phyloP scores from a whole-genome alignment of 2,113 vertebrate genomes.

The Buteo buteo region DNA sequence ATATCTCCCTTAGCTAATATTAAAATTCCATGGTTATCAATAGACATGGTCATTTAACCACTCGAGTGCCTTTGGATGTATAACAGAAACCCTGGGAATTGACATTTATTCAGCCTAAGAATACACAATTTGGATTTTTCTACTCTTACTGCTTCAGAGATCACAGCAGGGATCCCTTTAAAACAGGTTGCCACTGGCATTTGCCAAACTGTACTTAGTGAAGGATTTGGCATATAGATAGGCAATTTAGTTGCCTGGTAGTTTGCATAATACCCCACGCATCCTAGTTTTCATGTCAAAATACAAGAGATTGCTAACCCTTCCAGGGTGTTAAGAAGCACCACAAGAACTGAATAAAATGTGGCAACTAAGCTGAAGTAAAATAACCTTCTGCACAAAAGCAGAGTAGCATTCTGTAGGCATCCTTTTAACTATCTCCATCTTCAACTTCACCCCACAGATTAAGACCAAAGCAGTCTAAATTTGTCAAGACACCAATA shows the following conservation, averaged over 20 bases:
- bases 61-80: not conserved
- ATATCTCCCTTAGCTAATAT: not conserved
- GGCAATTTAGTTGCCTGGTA: not conserved
- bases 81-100: not conserved
- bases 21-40: not conserved
- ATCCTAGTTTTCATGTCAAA: not conserved
- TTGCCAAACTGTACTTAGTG: not conserved
- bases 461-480: not conserved
- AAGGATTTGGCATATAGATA: not conserved
- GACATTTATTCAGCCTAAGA: not conserved
- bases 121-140: not conserved
- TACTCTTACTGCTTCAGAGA: not conserved
- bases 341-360: rapidly evolving
- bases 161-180: not conserved
- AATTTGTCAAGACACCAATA: not conserved
- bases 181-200: not conserved
- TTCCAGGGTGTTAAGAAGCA: too few species aligned
- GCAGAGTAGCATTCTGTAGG: not conserved
- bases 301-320: not conserved
- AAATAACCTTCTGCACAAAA: not conserved
- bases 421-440: not conserved
- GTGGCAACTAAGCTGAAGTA: rapidly evolving
- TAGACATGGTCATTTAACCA: not conserved
- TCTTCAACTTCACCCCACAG: not conserved
- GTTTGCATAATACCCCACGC: not conserved